phyloP scores from a whole-genome alignment of 2,888 invertebrate species.

The Psococerastis gibbosa region DNA sequence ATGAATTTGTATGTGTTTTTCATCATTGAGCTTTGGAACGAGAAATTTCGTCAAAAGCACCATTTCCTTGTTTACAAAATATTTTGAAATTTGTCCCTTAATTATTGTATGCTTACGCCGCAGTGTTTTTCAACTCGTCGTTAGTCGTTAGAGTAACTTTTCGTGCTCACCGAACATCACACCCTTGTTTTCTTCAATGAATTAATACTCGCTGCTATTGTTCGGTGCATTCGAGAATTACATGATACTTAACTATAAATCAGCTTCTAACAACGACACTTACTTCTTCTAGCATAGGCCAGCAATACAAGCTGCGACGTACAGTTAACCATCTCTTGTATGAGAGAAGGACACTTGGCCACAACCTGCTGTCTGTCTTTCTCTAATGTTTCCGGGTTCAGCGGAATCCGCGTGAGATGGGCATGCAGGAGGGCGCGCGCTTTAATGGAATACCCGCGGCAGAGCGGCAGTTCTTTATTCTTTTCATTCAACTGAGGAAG shows the following conservation, averaged over 20 bases:
- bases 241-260: background rate
- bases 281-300: constrained; percentile 75
- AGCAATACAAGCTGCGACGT: constrained; percentile 83
- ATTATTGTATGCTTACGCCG: too few relatives aligned
- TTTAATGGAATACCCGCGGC: constrained; percentile 79
- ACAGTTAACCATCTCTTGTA: constrained; percentile 94
- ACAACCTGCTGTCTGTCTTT: constrained; percentile 67
- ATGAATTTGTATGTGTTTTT: too few relatives aligned
- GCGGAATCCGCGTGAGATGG: constrained; percentile 67
- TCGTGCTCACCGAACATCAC: too few relatives aligned
- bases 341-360: constrained; percentile 81
- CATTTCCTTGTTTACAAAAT: too few relatives aligned
- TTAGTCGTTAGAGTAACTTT: too few relatives aligned
- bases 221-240: constrained; percentile 11
- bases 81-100: too few relatives aligned
- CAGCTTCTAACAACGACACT: constrained; percentile 23
- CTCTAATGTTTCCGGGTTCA: constrained; percentile 62
- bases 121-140: too few relatives aligned
- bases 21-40: too few relatives aligned
- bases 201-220: constrained; percentile 14
- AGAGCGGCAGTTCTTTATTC: constrained; percentile 87
- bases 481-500: constrained; percentile 86
- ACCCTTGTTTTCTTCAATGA: too few relatives aligned
- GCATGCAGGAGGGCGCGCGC: constrained; percentile 91
- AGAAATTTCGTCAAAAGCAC: too few relatives aligned